These are phyloP conservation scores for Climacteris rufus DNA, from an alignment of 2,113 vertebrate genomes.

Conservation along the genomic window DNA sequence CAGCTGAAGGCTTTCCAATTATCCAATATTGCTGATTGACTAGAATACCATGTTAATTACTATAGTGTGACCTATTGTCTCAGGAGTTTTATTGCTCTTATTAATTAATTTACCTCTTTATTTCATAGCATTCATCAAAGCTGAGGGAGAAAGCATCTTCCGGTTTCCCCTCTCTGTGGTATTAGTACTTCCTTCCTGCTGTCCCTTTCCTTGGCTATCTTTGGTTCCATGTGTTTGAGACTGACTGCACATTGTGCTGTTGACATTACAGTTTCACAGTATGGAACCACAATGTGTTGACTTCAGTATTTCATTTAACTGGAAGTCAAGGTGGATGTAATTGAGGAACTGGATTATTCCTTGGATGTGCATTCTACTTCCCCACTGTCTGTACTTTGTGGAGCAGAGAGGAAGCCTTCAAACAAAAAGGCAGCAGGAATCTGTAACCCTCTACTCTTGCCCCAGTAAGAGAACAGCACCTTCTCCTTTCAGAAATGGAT, in stretches of 20 bases:
- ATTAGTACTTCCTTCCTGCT: background rate
- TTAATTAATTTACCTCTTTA: background rate
- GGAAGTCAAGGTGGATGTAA: background rate
- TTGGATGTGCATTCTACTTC: background rate
- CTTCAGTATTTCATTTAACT: background rate
- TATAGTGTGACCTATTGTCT: background rate
- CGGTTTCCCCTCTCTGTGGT: background rate
- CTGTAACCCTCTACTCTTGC: background rate
- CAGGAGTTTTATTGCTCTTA: background rate
- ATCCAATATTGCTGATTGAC: background rate
- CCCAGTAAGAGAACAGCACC: background rate
- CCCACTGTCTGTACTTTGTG: background rate
- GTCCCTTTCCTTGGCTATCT: background rate
- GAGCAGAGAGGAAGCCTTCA: background rate
- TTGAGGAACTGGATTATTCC: background rate
- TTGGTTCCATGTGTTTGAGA: background rate
- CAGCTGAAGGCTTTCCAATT: constrained; percentile 17
- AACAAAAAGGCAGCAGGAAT: background rate
- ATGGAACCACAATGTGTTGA: background rate
- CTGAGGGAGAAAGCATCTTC: background rate
- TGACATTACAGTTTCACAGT: background rate
- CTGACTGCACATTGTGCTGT: background rate
- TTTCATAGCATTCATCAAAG: background rate
- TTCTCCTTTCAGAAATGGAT: background rate
- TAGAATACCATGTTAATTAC: constrained; percentile 20